Percentiles rank a stretch among this genome's conserved stretches.
Conservation (phyloP, 2,797 vertebrate species). For the Coreius guichenoti region DNA sequence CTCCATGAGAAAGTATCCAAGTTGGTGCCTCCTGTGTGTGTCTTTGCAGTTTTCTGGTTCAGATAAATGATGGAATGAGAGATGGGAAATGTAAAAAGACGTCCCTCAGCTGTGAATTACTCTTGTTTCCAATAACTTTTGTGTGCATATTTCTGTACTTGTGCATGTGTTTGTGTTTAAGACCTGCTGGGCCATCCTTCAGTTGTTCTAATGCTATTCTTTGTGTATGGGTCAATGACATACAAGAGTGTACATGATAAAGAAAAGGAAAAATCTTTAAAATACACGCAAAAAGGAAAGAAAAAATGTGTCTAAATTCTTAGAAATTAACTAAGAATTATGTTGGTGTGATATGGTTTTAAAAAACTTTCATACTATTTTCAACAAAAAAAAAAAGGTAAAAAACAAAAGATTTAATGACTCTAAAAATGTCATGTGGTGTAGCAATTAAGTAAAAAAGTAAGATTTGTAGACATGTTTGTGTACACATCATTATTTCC, state of each 20-base stretch:
- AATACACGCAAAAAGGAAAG: background rate
- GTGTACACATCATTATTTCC: background rate
- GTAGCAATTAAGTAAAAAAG: background rate
- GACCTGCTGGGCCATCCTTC: conserved; percentile 26
- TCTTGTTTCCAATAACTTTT: conserved; percentile 4
- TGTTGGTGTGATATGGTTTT: background rate
- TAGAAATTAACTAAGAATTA: background rate
- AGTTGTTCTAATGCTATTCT: conserved; percentile 24
- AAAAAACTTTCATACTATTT: background rate
- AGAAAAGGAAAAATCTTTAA: background rate
- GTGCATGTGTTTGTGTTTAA: conserved; percentile 41
- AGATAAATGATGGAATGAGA: conserved; percentile 49
- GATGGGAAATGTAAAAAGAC: conserved; percentile 52
- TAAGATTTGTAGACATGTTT: background rate
- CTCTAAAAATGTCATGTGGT: background rate
- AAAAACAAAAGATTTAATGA: background rate
- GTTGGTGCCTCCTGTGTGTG: conserved; percentile 27
- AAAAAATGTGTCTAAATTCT: background rate
- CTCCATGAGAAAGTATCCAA: conserved; percentile 34
- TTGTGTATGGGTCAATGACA: conserved; percentile 18
- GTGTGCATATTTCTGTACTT: conserved; percentile 25
- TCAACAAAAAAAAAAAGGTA: background rate
- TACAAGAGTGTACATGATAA: background rate
- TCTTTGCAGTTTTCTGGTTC: conserved; percentile 42
- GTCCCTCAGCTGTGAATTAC: conserved; percentile 34